Conservation (phyloP, 92 coral and sea anemone species). For the Siderastrea siderea region DNA sequence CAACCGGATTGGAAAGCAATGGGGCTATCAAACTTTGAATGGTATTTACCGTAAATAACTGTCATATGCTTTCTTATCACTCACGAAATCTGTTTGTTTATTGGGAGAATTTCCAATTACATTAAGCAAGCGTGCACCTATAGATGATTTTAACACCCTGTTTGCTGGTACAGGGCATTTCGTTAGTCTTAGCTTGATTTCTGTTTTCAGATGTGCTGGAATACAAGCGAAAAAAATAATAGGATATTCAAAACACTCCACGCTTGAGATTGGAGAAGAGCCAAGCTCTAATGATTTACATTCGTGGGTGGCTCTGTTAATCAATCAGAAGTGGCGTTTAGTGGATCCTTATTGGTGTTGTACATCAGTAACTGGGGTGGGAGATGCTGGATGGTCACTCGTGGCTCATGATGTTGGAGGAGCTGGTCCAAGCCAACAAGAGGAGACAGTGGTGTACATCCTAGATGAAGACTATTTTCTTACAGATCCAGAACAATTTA, state of each 20-base stretch:
- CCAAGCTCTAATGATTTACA: neutral
- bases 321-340: constrained; percentile 14
- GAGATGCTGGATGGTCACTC: constrained; percentile 9
- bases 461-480: constrained; percentile 8
- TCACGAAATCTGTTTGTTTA: too few species aligned
- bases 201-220: constrained; percentile 8
- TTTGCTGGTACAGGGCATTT: too few species aligned
- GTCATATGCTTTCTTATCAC: too few species aligned
- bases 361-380: constrained; percentile 3
- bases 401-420: constrained; percentile 2
- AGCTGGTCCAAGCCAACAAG: neutral
- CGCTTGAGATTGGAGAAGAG: constrained; percentile 9
- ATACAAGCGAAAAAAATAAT: neutral
- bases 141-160: too few species aligned
- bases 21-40: too few species aligned
- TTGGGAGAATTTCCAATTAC: too few species aligned
- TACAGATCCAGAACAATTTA: constrained; percentile 16
- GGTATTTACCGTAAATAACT: too few species aligned
- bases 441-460: neutral
- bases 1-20: too few species aligned
- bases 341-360: constrained; percentile 19
- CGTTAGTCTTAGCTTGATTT: neutral
- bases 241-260: constrained; percentile 17
- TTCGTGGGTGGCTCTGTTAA: constrained; percentile 12
- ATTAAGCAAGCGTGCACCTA: too few species aligned